Evolutionary conservation across 1,140 invertebrate genomes (phyloP).

Genomic region (Hycleus phaleratus): DNA sequence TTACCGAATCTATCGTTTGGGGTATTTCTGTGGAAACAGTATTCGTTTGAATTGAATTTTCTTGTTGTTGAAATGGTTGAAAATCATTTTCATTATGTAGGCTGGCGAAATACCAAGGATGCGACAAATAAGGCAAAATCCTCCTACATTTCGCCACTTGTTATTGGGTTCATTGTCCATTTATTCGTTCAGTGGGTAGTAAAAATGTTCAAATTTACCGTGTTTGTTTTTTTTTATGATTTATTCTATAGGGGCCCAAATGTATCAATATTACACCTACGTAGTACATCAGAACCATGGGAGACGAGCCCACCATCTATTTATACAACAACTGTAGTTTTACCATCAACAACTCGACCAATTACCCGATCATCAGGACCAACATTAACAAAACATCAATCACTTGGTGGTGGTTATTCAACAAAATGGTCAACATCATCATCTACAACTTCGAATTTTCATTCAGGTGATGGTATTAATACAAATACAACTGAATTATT

Average conservation of each 20-base stretch:
- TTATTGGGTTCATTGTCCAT: constrained; percentile 12
- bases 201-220: background rate
- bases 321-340: constrained; percentile 11
- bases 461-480: constrained; percentile 38
- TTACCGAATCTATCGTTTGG: too few relatives aligned
- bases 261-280: constrained; percentile 49
- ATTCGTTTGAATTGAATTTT: too few relatives aligned
- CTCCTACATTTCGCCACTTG: background rate
- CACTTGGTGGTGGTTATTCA: constrained; percentile 20
- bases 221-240: background rate
- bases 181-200: background rate
- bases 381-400: constrained; percentile 35
- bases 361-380: constrained; percentile 27
- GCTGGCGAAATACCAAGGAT: constrained; percentile 9
- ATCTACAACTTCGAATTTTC: constrained; percentile 24
- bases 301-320: constrained; percentile 33
- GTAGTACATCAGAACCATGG: constrained; percentile 50
- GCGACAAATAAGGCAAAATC: constrained; percentile 8
- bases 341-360: background rate
- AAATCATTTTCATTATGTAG: background rate
- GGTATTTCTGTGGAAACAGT: too few relatives aligned
- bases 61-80: too few relatives aligned
- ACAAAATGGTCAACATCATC: constrained; percentile 15
- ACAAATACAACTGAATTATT: constrained; percentile 42
- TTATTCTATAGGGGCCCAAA: constrained; percentile 46